phyloP scores from a whole-genome alignment of 2,113 vertebrate species.

The Isichthys henryi region DNA sequence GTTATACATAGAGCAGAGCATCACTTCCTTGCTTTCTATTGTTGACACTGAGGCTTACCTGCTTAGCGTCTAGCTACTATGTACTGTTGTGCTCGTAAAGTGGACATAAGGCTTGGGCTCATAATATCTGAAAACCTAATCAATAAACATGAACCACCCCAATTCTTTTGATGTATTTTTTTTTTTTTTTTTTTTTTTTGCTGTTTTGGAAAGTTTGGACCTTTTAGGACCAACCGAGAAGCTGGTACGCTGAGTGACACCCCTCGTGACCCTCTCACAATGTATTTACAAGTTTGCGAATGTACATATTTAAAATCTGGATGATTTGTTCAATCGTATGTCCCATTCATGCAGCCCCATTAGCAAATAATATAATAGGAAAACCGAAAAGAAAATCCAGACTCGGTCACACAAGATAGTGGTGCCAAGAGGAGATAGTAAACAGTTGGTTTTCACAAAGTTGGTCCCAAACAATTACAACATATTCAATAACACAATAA shows the following conservation, averaged over 20 bases:
- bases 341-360: slow-evolving; percentile 10
- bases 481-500: slow-evolving; percentile 20
- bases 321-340: not conserved
- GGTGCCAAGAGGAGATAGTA: slow-evolving; percentile 13
- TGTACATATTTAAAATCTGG: not conserved
- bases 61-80: not conserved
- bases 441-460: slow-evolving; percentile 20
- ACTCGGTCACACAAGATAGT: not conserved
- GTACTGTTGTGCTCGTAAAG: not conserved
- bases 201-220: not conserved
- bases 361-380: not conserved
- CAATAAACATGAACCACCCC: slow-evolving; percentile 38
- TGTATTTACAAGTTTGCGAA: not conserved
- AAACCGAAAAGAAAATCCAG: not conserved
- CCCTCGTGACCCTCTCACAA: not conserved
- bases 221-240: not conserved
- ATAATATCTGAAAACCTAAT: not conserved
- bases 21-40: not conserved
- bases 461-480: slow-evolving; percentile 17
- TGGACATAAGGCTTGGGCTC: not conserved
- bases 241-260: not conserved
- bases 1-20: not conserved
- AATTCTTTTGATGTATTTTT: not conserved
- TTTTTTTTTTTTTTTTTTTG: not conserved
- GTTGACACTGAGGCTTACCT: not conserved